Base-by-base conservation (phyloP, 2,113 vertebrate species). In the Pteropus alecto region DNA sequence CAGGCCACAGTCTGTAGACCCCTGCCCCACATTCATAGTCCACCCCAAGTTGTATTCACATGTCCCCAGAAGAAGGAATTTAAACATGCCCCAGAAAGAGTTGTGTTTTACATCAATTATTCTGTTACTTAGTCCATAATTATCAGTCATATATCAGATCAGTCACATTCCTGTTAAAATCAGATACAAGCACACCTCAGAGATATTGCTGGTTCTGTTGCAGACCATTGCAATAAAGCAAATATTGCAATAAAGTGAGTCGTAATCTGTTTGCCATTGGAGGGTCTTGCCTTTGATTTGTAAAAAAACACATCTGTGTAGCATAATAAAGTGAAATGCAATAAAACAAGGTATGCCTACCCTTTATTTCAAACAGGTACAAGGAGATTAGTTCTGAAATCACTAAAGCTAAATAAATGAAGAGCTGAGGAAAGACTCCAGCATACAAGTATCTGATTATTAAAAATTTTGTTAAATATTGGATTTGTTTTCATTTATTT, bases 401-500 rank as follows among this genome's bases (percentile, higher is more conserved):
- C 77, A 58, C 35, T 88, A 67, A 85, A 93, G 68, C 58, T 93
- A 71, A 94, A 41, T 90, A 84, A 96, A 71, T 33, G 30, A 82
- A 93, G n/a, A 35, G 4, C n/a, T 56, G 43, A 33, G 63, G 26
- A 95, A 89, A 82, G 8, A 71, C 5, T 90, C 48, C 48, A 87
- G 15, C 30, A 74, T 83, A n/a, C 58, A 93, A 54, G 3, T 54
- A 28, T 58, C 60, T 28, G 7, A 7, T 81, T 82, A 54, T 95
- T 63, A 85, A 74, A 77, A 7, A 13, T 73, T 86, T 83, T 78
- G 5, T 54, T 70, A 54, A 11, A 84, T 43, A n/a, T 76, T 94
- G n/a, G 60, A 81, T 71, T 74, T 86, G 12, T 93, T 90, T 98
- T 96, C 19, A 70, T 92, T 95, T 7, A 73, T 19, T 96, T 87